A percentile compares a stretch with the other conserved stretches of the same genome.
Evolutionary conservation across 2,797 vertebrate genomes (phyloP).

Genomic region (Echiichthys vipera): DNA sequence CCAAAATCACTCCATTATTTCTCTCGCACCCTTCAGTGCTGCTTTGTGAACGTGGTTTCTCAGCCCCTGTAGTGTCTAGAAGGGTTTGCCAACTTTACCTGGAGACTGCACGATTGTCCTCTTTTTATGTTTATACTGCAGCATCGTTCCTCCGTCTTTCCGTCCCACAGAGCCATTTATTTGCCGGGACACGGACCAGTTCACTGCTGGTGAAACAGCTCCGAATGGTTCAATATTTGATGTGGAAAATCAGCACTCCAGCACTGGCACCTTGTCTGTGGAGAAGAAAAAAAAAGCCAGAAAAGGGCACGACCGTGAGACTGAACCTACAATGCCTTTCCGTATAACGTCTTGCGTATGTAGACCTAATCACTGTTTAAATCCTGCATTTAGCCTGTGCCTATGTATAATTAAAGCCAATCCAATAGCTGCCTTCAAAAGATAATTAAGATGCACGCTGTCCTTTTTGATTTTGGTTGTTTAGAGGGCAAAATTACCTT

Average conservation of each 20-base stretch:
- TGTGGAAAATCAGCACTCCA: conserved; percentile 36
- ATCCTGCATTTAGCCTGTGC: conserved; percentile 53
- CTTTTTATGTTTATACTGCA: background rate
- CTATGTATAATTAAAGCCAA: conserved; percentile 23
- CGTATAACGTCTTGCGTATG: conserved; percentile 41
- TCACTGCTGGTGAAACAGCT: background rate
- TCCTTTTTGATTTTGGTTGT: conserved; percentile 16
- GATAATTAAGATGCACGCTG: conserved; percentile 35
- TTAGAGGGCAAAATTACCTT: conserved; percentile 16
- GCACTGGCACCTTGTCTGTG: conserved; percentile 60
- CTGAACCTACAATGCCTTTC: conserved; percentile 55
- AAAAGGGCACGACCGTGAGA: conserved; percentile 45
- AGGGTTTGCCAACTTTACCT: conserved; percentile 12
- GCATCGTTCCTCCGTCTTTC: conserved; percentile 1
- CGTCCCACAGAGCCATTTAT: background rate
- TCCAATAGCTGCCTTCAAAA: conserved; percentile 35
- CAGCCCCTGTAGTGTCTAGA: conserved; percentile 5
- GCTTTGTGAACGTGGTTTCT: conserved; percentile 30
- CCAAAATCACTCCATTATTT: conserved; percentile 44
- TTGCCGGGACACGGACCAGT: background rate
- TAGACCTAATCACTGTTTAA: conserved; percentile 62
- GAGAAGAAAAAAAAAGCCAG: background rate
- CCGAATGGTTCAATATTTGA: conserved; percentile 5
- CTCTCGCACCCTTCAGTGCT: conserved; percentile 27
- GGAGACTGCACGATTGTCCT: conserved; percentile 3